These are phyloP conservation scores for Aphodius granarius DNA, from an alignment of 2,888 invertebrate genomes.

Conservation along the genomic window DNA sequence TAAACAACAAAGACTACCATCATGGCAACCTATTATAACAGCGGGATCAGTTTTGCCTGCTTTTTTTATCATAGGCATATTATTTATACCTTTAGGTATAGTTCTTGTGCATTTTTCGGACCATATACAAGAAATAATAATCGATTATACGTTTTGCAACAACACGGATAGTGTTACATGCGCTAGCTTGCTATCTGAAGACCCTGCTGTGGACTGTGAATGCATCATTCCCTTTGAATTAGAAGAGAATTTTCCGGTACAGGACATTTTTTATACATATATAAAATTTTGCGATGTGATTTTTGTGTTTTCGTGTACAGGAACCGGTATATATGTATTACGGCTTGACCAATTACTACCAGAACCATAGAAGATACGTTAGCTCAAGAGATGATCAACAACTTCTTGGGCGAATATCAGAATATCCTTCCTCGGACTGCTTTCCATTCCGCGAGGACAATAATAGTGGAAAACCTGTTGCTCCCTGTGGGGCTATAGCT, in stretches of 20 bases:
- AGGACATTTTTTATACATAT: not conserved
- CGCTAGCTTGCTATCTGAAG: not conserved
- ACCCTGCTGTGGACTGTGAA: not conserved
- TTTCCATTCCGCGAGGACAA: conserved; percentile 66
- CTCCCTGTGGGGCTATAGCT: conserved; percentile 98
- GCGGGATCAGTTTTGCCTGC: not conserved
- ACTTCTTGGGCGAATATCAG: conserved; percentile 74
- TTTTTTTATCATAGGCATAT: not conserved
- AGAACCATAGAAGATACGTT: conserved; percentile 97
- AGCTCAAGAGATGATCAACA: conserved; percentile 94
- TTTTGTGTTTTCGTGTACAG: conserved; percentile 54
- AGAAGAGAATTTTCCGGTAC: not conserved
- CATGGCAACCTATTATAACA: not conserved
- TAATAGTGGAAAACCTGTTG: conserved; percentile 64
- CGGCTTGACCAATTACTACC: conserved; percentile 95
- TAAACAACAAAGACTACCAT: not conserved
- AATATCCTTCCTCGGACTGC: conserved; percentile 75
- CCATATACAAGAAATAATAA: not conserved
- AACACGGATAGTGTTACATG: not conserved
- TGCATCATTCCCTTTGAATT: not conserved
- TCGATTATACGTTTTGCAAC: not conserved
- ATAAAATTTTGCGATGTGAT: no score
- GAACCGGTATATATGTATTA: conserved; percentile 96
- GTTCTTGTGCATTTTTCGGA: not conserved
- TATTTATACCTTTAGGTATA: not conserved